These are phyloP conservation scores for Rhopilema esculentum DNA, from an alignment of 30 jellyfish, hydroid and myxozoan species.

Conservation along the genomic window DNA sequence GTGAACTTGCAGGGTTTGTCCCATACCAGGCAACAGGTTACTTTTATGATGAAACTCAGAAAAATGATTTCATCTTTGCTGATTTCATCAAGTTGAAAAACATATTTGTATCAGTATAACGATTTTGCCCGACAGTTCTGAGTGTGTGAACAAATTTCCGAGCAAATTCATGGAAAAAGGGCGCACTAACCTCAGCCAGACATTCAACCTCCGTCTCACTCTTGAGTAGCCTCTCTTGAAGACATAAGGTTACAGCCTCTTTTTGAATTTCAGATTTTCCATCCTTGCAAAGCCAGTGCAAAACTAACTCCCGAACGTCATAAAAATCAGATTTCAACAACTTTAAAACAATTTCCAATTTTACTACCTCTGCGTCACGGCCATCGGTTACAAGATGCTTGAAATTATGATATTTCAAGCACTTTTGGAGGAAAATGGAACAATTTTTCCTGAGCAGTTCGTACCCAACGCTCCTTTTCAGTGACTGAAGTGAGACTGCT, in stretches of 20 bases:
- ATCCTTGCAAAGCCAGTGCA: conserved; percentile 32
- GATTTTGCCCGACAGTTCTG: too few relatives aligned
- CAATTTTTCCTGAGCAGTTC: conserved; percentile 31
- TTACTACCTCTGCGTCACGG: not conserved
- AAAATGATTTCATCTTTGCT: too few relatives aligned
- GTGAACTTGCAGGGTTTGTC: too few relatives aligned
- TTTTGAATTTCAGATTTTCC: not conserved
- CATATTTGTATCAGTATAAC: too few relatives aligned
- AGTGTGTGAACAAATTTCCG: too few relatives aligned
- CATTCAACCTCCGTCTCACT: conserved; percentile 48
- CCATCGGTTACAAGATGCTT: not conserved
- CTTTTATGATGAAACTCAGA: too few relatives aligned
- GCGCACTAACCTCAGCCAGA: conserved; percentile 38
- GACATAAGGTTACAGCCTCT: not conserved
- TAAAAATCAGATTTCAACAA: conserved; percentile 14
- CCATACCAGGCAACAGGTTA: too few relatives aligned
- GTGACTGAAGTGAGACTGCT: not conserved
- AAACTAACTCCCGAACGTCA: conserved; percentile 33
- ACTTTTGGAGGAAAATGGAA: not conserved
- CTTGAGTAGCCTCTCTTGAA: conserved; percentile 48
- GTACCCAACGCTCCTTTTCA: conserved; percentile 12
- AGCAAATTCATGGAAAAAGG: not conserved
- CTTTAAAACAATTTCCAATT: not conserved
- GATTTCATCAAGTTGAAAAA: too few relatives aligned
- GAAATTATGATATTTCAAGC: not conserved